Evolutionary conservation across 1,140 invertebrate species (phyloP), one percentile per base, ranked within the genome.

Genomic region (Bombyx mandarina): DNA sequence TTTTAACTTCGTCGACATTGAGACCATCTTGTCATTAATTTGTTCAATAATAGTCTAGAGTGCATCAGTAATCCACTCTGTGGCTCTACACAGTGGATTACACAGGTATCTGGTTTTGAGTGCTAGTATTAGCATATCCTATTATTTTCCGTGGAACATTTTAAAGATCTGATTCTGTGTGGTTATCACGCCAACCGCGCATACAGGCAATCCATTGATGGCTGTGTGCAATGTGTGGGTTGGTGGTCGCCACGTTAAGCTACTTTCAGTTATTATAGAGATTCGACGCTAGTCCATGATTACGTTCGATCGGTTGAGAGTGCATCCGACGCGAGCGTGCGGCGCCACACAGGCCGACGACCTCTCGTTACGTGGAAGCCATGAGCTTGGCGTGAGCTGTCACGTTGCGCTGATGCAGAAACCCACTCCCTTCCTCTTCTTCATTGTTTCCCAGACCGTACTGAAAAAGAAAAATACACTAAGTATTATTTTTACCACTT

Each of bases 371-470:
- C 68, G 93, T 94, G n/a, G 93, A 94, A 3, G 93, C 93, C 89
- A 94, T 92, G 55, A 94, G 84, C 71, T 94, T 94, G 18, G 93
- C 93, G 48, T 93, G 92, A 48, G 93, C 92, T 12, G 93, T 94
- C 45, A 94, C 93, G 83, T 94, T 94, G 71, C 94, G 93, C 75
- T 94, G 93, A 79, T 94, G 93, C 79, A 94, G 92, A 80, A 94
- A 94, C 1, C 90, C 89, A 56, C 89, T 90, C 65, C 89, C 75
- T 57, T 91, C 90, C 49, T 86, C 85, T 51, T 88, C 88, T 48
- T 83, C 82, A 50, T 71, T 69, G 63, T 73, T 78, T 52, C 75
- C 71, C 26, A 84, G 63, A 1, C 81, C 80, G 55, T 86, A 86
- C 80, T 86, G 73, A 1, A 69, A 69, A n/a, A 43, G 35, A 52